Conservation (phyloP, 2,888 invertebrate species). For the Harpalus rufipes region DNA sequence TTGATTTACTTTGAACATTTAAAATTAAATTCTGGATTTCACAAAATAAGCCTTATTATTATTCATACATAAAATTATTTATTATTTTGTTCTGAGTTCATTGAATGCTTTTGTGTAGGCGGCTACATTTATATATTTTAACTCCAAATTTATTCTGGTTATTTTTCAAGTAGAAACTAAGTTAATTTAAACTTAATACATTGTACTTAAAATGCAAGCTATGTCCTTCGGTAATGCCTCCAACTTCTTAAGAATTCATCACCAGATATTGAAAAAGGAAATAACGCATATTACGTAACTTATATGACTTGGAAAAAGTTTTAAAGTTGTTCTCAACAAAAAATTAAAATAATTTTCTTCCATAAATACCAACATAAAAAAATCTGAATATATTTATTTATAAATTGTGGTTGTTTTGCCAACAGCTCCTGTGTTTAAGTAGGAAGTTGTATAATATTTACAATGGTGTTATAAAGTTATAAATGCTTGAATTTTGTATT, state of each 20-base stretch:
- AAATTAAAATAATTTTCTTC: background rate
- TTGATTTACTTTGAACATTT: too few species aligned
- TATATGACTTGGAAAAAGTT: background rate
- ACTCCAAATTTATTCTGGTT: background rate
- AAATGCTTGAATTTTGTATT: slow-evolving; percentile 5
- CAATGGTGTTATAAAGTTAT: background rate
- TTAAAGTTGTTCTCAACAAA: background rate
- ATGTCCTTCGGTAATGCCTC: background rate
- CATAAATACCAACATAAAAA: background rate
- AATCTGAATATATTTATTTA: too few species aligned
- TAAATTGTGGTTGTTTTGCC: too few species aligned
- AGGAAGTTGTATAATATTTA: background rate
- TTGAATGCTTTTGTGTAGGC: background rate
- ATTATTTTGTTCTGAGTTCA: background rate
- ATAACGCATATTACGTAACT: background rate
- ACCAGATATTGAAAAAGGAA: background rate
- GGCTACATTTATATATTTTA: background rate
- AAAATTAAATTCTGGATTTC: too few species aligned
- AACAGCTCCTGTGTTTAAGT: background rate
- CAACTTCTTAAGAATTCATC: background rate
- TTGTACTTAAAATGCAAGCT: background rate
- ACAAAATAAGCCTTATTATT: background rate
- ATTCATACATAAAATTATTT: background rate
- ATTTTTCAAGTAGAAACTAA: background rate
- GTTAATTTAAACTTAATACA: background rate